phyloP scores from a whole-genome alignment of 2,113 vertebrate genomes.

The Cyprinodon tularosa region DNA sequence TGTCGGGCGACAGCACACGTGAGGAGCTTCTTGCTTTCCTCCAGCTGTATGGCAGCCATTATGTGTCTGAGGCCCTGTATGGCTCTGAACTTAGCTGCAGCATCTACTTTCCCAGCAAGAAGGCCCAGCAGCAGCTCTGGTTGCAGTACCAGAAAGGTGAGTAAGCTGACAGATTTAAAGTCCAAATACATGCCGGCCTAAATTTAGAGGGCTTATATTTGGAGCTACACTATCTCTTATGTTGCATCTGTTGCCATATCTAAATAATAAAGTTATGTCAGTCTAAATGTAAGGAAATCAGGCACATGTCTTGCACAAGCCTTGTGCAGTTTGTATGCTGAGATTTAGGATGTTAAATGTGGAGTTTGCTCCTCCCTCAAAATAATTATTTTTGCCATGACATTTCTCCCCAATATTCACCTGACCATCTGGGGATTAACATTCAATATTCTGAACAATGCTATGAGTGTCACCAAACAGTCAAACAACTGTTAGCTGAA shows the following conservation, averaged over 20 bases:
- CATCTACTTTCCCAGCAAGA: slow-evolving; percentile 98
- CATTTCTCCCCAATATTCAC: neutral
- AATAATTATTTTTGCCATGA: too few relatives aligned
- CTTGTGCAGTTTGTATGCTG: neutral
- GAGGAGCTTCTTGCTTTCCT: slow-evolving; percentile 93
- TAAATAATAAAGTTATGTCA: neutral
- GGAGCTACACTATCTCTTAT: neutral
- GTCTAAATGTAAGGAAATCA: neutral
- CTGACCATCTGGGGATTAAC: neutral
- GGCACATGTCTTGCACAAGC: neutral
- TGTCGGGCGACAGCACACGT: slow-evolving; percentile 91
- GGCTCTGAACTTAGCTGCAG: slow-evolving; percentile 95
- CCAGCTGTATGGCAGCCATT: slow-evolving; percentile 93
- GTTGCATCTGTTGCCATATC: neutral
- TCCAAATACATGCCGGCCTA: neutral
- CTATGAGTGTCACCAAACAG: neutral
- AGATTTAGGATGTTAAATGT: too few relatives aligned
- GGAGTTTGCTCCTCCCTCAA: neutral
- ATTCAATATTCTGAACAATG: neutral
- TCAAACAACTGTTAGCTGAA: neutral
- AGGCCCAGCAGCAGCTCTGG: slow-evolving; percentile 98
- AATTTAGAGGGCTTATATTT: neutral
- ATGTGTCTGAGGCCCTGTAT: slow-evolving; percentile 92
- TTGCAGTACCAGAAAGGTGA: slow-evolving; percentile 99
- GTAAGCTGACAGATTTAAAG: slow-evolving; percentile 29